Evolutionary conservation across 2,888 invertebrate genomes (phyloP), one percentile per base, ranked within the genome.

Genomic region (Parnassius mnemosyne): DNA sequence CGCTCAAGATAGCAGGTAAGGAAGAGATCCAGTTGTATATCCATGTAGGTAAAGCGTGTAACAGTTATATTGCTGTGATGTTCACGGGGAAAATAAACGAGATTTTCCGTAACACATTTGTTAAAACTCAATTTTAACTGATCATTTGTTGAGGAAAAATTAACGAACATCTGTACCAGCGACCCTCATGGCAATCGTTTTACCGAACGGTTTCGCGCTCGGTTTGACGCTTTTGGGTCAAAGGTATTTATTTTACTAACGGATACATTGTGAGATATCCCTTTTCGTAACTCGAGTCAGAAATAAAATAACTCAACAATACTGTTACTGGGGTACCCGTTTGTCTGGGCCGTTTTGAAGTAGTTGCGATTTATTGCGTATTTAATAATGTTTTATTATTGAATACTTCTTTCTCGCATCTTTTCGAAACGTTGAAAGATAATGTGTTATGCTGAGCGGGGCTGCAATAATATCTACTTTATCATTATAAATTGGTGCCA

Each of bases 161-260:
- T 76, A 67, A 66, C 68, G 70, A 72, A 75, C 70, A 71, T 70
- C 71, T 72, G 70, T 70, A 71, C 63, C 61, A 65, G 65, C 65
- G 69, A 66, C 69, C 65, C 71, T 72, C 74, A 71, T 62, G 71
- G 69, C 71, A 77, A 76, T 81, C 80, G 78, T 75, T 77, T 78
- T 72, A 75, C 72, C 69, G 71, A 70, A 70, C 76, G 72, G 75
- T 77, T 80, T 75, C 79, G 76, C 79, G 78, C 74, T 71, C 71
- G 66, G 67, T 60, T 65, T 78, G 83, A 83, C 85, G 78, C 78
- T 81, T 87, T 79, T 77, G 74, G 87, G 87, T 84, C 81, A 80
- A 80, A 82, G 75, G 81, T 85, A 84, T 87, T 85, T 85, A 86
- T 85, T 85, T 83, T 79, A 79, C 80, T 82, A 84, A 81, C 81